A percentile compares a stretch with the other conserved stretches of the same genome.
phyloP scores from a whole-genome alignment of 2,113 vertebrate genomes.

The Lipotes vexillifer region DNA sequence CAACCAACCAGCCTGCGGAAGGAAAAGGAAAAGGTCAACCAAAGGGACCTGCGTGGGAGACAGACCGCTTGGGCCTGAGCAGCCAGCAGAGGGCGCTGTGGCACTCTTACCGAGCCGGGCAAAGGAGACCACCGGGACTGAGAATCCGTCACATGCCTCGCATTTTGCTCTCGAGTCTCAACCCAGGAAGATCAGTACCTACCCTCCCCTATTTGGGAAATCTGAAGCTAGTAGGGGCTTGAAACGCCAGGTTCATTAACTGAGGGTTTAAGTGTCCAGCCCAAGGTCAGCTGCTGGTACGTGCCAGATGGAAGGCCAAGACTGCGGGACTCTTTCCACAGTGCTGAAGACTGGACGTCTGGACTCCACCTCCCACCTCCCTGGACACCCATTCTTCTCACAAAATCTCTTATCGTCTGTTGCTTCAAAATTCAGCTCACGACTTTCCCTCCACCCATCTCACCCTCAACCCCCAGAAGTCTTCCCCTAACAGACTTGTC shows the following conservation, averaged over 20 bases:
- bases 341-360: neutral
- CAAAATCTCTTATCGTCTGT: neutral
- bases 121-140: too few relatives aligned
- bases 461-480: neutral
- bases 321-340: neutral
- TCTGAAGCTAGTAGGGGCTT: neutral
- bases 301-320: neutral
- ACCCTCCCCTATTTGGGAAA: neutral
- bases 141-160: accelerated
- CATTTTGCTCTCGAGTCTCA: neutral
- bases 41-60: too few relatives aligned
- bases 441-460: neutral
- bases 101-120: neutral
- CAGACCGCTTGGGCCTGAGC: neutral
- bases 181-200: neutral
- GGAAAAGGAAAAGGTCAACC: neutral
- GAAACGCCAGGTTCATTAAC: neutral
- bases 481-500: neutral
- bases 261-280: neutral
- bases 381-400: neutral
- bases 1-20: neutral
- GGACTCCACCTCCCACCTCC: neutral
- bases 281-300: neutral
- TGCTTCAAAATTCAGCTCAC: neutral
- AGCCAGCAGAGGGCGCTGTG: neutral